Evolutionary conservation across 2,113 vertebrate species (phyloP).

Genomic region (Petaurus breviceps): DNA sequence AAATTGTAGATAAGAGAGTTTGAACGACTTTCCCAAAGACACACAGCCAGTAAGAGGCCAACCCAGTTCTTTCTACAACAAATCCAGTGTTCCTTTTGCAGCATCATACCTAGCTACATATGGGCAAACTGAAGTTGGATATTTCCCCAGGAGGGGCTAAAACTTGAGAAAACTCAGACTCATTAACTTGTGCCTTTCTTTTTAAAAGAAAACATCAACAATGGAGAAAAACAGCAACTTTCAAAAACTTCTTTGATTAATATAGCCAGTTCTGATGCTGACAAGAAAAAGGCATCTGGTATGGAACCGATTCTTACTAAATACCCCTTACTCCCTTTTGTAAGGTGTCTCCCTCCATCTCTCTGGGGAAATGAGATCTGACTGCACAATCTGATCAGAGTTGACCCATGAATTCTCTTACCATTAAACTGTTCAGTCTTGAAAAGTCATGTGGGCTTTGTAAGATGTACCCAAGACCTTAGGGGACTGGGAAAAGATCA

Average conservation of each 20-base stretch:
- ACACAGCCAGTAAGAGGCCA: neutral
- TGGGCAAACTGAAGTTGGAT: neutral
- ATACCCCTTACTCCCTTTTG: neutral
- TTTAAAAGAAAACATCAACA: neutral
- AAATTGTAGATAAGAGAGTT: neutral
- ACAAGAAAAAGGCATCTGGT: neutral
- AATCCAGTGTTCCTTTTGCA: neutral
- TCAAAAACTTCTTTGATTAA: neutral
- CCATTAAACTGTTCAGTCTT: conserved; percentile 51
- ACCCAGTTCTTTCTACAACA: neutral
- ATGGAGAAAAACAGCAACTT: neutral
- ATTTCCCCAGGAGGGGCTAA: neutral
- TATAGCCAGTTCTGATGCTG: conserved; percentile 32
- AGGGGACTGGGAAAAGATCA: conserved; percentile 53
- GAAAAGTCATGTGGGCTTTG: conserved; percentile 56
- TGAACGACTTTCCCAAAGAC: neutral
- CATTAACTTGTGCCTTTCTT: neutral
- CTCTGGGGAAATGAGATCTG: conserved; percentile 23
- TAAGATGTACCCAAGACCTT: conserved; percentile 44
- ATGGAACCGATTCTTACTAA: neutral
- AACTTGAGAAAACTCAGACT: neutral
- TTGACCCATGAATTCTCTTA: conserved; percentile 59
- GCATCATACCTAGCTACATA: neutral
- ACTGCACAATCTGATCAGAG: neutral
- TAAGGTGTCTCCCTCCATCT: neutral